phyloP scores from a whole-genome alignment of 2,797 vertebrate genomes.

The Mormyrus hasselquistii region DNA sequence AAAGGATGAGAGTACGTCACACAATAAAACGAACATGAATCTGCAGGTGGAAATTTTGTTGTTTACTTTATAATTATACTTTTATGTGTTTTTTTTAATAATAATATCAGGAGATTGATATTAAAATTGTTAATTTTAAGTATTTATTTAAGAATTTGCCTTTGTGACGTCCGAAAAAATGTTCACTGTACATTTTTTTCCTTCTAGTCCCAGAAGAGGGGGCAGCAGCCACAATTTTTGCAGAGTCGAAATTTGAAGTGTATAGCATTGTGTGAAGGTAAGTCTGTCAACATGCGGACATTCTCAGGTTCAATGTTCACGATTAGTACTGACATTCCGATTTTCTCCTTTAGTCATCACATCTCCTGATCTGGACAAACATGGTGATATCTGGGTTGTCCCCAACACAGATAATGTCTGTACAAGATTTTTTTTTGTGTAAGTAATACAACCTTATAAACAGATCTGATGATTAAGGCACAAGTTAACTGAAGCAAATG shows the following conservation, averaged over 20 bases:
- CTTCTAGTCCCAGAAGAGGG: constrained; percentile 76
- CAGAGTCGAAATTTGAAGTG: constrained; percentile 88
- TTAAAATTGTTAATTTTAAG: neutral
- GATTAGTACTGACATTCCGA: neutral
- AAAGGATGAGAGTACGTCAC: constrained; percentile 76
- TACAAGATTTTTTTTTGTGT: constrained; percentile 91
- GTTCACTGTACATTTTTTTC: neutral
- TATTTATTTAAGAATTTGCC: neutral
- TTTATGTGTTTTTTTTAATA: neutral
- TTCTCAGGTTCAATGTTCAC: neutral
- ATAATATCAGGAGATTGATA: neutral
- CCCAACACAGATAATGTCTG: constrained; percentile 85
- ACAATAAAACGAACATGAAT: constrained; percentile 68
- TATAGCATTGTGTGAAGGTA: constrained; percentile 91
- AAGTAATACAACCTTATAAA: constrained; percentile 49
- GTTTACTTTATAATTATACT: neutral
- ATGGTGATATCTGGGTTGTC: constrained; percentile 86
- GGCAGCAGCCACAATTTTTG: constrained; percentile 81
- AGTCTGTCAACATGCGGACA: constrained; percentile 14
- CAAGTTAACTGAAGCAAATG: neutral
- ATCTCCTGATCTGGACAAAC: constrained; percentile 84
- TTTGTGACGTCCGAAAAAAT: neutral
- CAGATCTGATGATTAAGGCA: neutral
- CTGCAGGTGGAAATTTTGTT: constrained; percentile 62
- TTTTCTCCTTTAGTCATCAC: constrained; percentile 68